Conservation (phyloP, 1,140 invertebrate genomes). For the Drosophila setifemur region DNA sequence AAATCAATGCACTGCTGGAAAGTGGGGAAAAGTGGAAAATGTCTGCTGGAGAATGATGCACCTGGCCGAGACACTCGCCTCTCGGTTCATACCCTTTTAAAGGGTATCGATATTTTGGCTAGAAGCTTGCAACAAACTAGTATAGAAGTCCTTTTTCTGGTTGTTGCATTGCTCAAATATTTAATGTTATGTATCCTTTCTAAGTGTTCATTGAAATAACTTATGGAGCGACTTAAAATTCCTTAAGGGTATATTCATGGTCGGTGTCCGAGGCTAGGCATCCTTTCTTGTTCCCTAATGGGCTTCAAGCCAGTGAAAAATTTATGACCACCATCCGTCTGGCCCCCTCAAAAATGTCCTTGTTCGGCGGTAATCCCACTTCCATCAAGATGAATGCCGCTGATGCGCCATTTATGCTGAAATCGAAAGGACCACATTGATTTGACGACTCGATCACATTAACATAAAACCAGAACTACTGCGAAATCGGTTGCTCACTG, state of each 20-base stretch:
- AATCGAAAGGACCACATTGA: conserved; percentile 65
- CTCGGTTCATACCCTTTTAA: not conserved
- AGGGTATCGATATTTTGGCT: too few species aligned
- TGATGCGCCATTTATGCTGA: conserved; percentile 68
- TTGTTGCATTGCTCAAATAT: too few species aligned
- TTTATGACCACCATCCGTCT: conserved; percentile 48
- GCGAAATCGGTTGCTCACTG: conserved; percentile 34
- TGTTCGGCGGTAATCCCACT: conserved; percentile 42
- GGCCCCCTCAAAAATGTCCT: conserved; percentile 16
- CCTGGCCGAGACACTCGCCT: conserved; percentile 39
- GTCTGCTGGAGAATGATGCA: conserved; percentile 31
- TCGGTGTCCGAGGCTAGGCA: too few species aligned
- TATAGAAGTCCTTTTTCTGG: too few species aligned
- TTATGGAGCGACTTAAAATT: too few species aligned
- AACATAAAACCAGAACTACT: conserved; percentile 43
- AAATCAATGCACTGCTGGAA: conserved; percentile 66
- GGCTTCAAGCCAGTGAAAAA: conserved; percentile 25
- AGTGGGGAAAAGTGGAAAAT: not conserved
- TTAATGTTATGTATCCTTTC: too few species aligned
- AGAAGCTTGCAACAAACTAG: too few species aligned
- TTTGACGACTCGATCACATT: conserved; percentile 50
- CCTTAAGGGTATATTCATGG: too few species aligned
- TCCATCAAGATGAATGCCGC: conserved; percentile 55
- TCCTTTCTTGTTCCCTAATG: conserved; percentile 26
- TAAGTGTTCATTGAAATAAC: too few species aligned